Evolutionary conservation across 2,888 invertebrate species (phyloP).

Genomic region (Coecobrya sp.): DNA sequence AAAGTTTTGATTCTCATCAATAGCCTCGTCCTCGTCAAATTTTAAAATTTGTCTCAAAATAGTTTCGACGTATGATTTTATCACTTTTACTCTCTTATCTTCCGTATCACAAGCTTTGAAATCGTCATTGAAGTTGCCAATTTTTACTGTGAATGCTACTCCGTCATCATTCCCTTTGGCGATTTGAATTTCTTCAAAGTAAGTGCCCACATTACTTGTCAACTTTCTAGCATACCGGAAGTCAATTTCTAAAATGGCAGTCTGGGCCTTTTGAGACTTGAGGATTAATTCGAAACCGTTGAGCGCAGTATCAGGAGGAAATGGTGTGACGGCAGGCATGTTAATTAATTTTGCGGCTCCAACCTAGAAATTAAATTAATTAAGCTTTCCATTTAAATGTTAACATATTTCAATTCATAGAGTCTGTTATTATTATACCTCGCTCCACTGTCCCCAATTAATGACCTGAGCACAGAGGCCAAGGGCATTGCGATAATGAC

Average conservation of each 20-base stretch:
- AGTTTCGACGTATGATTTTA: conserved; percentile 61
- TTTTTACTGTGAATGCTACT: conserved; percentile 69
- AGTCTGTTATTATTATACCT: no score
- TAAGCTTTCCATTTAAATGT: no score
- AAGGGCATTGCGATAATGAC: conserved; percentile 29
- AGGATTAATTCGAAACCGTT: conserved; percentile 54
- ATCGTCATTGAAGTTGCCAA: conserved; percentile 74
- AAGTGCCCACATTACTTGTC: conserved; percentile 62
- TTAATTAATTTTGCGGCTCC: conserved; percentile 73
- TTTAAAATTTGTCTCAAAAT: conserved; percentile 79
- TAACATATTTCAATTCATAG: no score
- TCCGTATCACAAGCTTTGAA: conserved; percentile 55
- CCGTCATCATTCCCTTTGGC: conserved; percentile 54
- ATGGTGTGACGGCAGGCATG: conserved; percentile 61
- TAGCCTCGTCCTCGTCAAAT: conserved; percentile 75
- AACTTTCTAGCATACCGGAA: conserved; percentile 65
- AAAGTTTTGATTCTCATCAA: conserved; percentile 78
- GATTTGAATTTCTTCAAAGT: conserved; percentile 74
- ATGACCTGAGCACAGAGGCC: conserved; percentile 21
- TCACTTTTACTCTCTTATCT: not conserved
- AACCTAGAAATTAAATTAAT: no score
- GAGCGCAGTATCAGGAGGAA: conserved; percentile 66
- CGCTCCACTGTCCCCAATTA: conserved; percentile 61
- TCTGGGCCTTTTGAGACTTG: conserved; percentile 64
- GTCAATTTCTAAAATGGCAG: conserved; percentile 64